Conservation (phyloP, 2,113 vertebrate genomes). For the Eurypyga helias region DNA sequence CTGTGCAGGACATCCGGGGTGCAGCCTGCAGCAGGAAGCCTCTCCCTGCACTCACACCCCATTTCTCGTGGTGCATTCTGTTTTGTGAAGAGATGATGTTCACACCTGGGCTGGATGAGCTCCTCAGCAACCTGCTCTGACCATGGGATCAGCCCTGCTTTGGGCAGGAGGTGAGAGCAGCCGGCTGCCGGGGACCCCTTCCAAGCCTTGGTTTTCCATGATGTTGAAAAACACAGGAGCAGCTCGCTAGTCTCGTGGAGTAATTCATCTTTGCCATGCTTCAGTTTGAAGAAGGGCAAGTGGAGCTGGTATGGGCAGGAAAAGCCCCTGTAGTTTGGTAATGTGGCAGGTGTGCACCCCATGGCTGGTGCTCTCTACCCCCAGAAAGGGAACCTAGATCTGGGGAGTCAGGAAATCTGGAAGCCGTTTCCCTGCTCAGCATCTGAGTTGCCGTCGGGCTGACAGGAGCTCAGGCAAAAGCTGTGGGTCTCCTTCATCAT, state of each 20-base stretch:
- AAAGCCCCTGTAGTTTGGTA: background rate
- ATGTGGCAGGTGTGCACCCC: background rate
- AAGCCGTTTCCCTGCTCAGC: background rate
- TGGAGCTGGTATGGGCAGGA: background rate
- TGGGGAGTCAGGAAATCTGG: background rate
- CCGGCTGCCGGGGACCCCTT: background rate
- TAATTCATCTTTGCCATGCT: background rate
- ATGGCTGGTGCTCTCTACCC: background rate
- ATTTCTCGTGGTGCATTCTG: rapidly evolving
- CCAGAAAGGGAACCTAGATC: background rate
- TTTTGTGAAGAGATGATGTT: background rate
- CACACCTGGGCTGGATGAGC: background rate
- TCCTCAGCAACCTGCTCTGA: background rate
- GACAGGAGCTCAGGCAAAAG: background rate
- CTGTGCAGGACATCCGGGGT: rapidly evolving
- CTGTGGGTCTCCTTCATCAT: background rate
- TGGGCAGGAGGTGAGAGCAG: background rate
- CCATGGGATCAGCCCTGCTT: background rate
- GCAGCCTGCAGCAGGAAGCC: background rate
- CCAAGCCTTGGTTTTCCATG: background rate
- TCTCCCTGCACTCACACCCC: background rate
- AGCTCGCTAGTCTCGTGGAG: rapidly evolving
- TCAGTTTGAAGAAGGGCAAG: background rate
- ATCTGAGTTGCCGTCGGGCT: background rate
- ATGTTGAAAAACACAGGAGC: background rate